A percentile compares a stretch with the other conserved stretches of the same genome.
phyloP scores from a whole-genome alignment of 2,888 invertebrate genomes.

The Caenorhabditis angaria region DNA sequence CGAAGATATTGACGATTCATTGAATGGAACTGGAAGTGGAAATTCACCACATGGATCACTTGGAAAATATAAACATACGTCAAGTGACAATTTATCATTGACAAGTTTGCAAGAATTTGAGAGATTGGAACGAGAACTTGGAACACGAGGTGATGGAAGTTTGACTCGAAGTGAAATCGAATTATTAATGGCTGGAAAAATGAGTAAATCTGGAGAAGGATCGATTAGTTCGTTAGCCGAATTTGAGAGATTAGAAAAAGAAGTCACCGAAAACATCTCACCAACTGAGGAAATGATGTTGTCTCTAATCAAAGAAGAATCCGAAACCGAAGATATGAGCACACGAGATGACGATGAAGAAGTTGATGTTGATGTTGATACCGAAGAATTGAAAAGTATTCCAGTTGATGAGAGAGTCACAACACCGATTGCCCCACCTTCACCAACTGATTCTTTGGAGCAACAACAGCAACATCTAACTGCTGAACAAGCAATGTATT shows the following conservation, averaged over 20 bases:
- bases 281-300: slow-evolving; percentile 70
- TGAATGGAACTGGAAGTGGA: slow-evolving; percentile 53
- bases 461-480: slow-evolving; percentile 11
- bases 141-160: slow-evolving; percentile 56
- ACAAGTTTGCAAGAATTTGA: slow-evolving; percentile 71
- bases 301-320: slow-evolving; percentile 70
- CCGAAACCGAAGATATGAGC: slow-evolving; percentile 72
- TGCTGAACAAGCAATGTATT: slow-evolving; percentile 20
- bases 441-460: slow-evolving; percentile 51
- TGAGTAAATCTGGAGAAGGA: slow-evolving; percentile 54
- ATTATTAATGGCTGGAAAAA: slow-evolving; percentile 45
- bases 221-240: slow-evolving; percentile 67
- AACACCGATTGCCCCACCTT: slow-evolving; percentile 41
- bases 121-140: slow-evolving; percentile 65
- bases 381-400: slow-evolving; percentile 34
- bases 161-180: slow-evolving; percentile 65
- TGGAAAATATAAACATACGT: slow-evolving; percentile 56
- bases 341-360: slow-evolving; percentile 69
- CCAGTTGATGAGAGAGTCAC: slow-evolving; percentile 46
- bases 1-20: slow-evolving; percentile 61
- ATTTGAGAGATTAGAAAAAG: slow-evolving; percentile 69
- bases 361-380: slow-evolving; percentile 51
- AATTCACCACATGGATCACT: slow-evolving; percentile 54
- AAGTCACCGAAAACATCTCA: slow-evolving; percentile 53
- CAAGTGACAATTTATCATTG: slow-evolving; percentile 62